A percentile compares a stretch with the other conserved stretches of the same genome.
phyloP scores from a whole-genome alignment of 1,140 invertebrate genomes.

The Temnothorax nylanderi region DNA sequence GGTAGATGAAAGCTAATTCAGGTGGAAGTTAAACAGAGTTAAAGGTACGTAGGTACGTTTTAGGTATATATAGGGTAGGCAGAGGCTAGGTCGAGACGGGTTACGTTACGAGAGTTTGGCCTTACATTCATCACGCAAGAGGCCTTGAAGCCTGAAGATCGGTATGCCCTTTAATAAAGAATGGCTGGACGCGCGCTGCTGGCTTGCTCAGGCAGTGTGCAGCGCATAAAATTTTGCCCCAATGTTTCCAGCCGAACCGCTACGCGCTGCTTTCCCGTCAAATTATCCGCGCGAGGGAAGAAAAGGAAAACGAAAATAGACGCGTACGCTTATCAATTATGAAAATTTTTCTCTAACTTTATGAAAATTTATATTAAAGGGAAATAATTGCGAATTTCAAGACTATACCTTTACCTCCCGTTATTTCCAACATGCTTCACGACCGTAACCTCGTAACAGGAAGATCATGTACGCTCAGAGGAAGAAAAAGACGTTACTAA shows the following conservation, averaged over 20 bases:
- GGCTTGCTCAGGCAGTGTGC: conserved; percentile 2
- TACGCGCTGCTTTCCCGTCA: conserved; percentile 20
- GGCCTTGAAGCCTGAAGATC: conserved; percentile 49
- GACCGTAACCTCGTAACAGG: neutral
- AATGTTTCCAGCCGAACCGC: conserved; percentile 30
- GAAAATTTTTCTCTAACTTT: conserved; percentile 17
- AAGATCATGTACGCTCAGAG: neutral
- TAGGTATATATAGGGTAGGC: conserved; percentile 29
- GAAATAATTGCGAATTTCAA: neutral
- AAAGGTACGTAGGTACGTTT: conserved; percentile 62
- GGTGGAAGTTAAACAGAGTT: conserved; percentile 81
- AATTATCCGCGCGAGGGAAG: conserved; percentile 29
- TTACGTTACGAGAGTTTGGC: conserved; percentile 55
- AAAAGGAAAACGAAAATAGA: conserved; percentile 14
- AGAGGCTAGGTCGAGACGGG: conserved; percentile 32
- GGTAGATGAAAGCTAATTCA: conserved; percentile 79
- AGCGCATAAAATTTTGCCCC: conserved; percentile 44
- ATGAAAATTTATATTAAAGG: conserved; percentile 28
- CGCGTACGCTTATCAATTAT: conserved; percentile 10
- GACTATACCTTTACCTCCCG: neutral
- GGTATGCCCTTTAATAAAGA: conserved; percentile 51
- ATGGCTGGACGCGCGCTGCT: conserved; percentile 15
- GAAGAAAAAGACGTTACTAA: neutral
- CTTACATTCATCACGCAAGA: conserved; percentile 75
- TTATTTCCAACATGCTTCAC: neutral